These are phyloP conservation scores for Caenorhabditis sp. DNA, from an alignment of 2,888 invertebrate genomes.

Conservation along the genomic window DNA sequence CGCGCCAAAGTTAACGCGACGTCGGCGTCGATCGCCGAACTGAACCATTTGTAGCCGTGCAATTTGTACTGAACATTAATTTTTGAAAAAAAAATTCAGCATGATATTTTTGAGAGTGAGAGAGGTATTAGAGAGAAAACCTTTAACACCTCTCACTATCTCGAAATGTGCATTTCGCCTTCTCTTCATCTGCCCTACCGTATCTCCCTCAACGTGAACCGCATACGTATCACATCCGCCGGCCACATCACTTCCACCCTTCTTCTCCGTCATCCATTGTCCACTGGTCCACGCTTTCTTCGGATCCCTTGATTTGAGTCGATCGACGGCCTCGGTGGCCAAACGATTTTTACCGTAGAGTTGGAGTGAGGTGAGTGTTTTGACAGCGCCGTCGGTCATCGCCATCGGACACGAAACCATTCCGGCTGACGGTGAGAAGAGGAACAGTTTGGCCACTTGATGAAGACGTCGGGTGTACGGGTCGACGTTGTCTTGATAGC, in stretches of 20 bases:
- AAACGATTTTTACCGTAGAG: constrained; percentile 33
- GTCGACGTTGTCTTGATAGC: constrained; percentile 51
- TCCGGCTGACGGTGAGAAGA: constrained; percentile 75
- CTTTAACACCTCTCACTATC: neutral
- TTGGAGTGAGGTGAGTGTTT: constrained; percentile 71
- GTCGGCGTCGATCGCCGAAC: constrained; percentile 76
- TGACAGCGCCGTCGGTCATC: constrained; percentile 77
- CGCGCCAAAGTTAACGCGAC: constrained; percentile 75
- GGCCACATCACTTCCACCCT: constrained; percentile 76
- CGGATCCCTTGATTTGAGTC: constrained; percentile 37
- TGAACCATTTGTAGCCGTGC: constrained; percentile 77
- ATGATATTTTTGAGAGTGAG: neutral
- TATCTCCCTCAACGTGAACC: constrained; percentile 46
- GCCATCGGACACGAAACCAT: constrained; percentile 76
- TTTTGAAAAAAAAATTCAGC: constrained; percentile 6
- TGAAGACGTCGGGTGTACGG: constrained; percentile 51
- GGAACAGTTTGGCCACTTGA: constrained; percentile 73
- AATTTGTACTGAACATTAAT: constrained; percentile 66
- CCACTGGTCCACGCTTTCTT: constrained; percentile 75
- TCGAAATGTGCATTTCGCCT: no score
- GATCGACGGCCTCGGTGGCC: constrained; percentile 47
- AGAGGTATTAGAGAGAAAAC: neutral
- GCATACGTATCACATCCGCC: constrained; percentile 69
- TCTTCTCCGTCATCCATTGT: constrained; percentile 77
- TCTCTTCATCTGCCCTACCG: no score